Base-by-base conservation (phyloP, 2,888 invertebrate species). In the Palloptera scutellata region DNA sequence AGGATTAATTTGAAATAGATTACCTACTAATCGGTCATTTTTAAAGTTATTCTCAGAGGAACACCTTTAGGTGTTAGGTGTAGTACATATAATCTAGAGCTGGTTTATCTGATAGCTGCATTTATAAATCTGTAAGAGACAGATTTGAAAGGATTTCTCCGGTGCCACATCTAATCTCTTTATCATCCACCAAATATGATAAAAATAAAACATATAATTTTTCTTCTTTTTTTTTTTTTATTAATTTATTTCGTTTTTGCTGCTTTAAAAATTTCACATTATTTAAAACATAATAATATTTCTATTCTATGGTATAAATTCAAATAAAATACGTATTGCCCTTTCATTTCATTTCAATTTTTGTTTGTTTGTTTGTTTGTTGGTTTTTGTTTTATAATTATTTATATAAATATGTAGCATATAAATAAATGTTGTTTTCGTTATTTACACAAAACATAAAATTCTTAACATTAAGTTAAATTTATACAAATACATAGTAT, bases 401-500 rank as follows among this genome's bases (percentile, higher is more conserved):
- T 30, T 30, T 30, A 30, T 30, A 30, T 30, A n/a, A n/a, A n/a
- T n/a, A 45, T 10, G 13, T 12, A 55, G 57, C 30, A 12, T 55
- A 51, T 9, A 51, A 13, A 41, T 52, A 30, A 51, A 41, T 41
- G 17, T 30, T 55, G 30, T 30, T 30, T 30, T 30, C 30, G 30
- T 30, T 30, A 30, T 55, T 64, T 64, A 58, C n/a, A 64, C 19
- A 57, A 48, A 57, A 58, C 48, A 4, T 55, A 58, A 64, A 48
- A 45, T 64, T 40, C 57, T 57, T 55, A 64, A 55, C 63, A 63
- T 63, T 42, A 54, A 43, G 48, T 55, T 63, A 55, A 63, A 45
- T 42, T 54, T 63, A 42, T 19, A 20, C 20, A 17, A 40, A 61
- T 61, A 61, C 51, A 61, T 30, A 15, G 30, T 5, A 61, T 52